phyloP scores from a whole-genome alignment of 2,113 vertebrate species.

The Syrrhaptes paradoxus region DNA sequence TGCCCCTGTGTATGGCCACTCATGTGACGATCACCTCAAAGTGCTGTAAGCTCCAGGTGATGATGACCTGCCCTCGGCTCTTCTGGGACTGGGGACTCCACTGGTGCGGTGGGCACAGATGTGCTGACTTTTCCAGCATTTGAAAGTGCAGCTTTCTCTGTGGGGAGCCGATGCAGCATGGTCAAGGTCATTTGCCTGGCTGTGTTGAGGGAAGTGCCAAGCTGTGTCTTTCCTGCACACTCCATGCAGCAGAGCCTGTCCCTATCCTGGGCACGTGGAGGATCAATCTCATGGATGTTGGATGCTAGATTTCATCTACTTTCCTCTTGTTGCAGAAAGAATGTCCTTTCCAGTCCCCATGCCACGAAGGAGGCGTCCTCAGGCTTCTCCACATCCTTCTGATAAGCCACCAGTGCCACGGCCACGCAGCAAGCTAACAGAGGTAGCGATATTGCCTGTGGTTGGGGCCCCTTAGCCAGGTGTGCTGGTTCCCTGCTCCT shows the following conservation, averaged over 20 bases:
- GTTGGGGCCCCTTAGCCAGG: neutral
- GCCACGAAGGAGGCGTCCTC: constrained; percentile 68
- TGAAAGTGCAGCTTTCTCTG: neutral
- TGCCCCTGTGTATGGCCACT: rapidly evolving
- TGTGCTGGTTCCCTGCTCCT: neutral
- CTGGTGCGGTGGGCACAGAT: rapidly evolving
- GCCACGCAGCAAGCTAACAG: constrained; percentile 76
- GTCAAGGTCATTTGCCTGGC: neutral
- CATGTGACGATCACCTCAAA: rapidly evolving
- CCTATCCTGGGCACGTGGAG: neutral
- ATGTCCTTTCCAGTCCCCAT: constrained; percentile 66
- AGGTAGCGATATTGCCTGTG: constrained; percentile 50
- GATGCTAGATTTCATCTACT: neutral
- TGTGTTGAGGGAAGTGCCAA: neutral
- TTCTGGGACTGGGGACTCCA: neutral
- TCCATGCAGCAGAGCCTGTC: neutral
- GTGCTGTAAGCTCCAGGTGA: neutral
- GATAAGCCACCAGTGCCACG: constrained; percentile 71
- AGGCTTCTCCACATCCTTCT: neutral
- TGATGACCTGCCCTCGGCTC: neutral
- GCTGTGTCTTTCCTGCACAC: neutral
- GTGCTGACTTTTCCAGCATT: rapidly evolving
- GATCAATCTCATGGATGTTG: neutral
- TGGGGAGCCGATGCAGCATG: neutral
- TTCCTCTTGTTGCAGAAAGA: constrained; percentile 21